Evolutionary conservation across 2,113 vertebrate genomes (phyloP).

Genomic region (Megalops atlanticus): DNA sequence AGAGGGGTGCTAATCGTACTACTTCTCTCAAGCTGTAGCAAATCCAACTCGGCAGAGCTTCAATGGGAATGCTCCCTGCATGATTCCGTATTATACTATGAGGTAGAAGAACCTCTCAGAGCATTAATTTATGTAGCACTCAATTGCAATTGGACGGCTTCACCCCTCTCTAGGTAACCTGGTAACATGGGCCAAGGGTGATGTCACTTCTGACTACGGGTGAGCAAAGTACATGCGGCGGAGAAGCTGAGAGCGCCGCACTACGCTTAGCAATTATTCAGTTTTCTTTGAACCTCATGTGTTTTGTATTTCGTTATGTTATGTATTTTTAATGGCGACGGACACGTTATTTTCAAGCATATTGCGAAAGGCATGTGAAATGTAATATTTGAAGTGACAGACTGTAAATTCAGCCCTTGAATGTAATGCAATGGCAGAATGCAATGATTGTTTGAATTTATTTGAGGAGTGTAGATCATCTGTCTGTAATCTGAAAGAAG

Average conservation of each 20-base stretch:
- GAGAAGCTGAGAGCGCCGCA: not conserved
- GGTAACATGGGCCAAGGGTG: constrained; percentile 54
- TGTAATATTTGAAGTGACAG: too few species aligned
- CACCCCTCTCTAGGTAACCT: constrained; percentile 53
- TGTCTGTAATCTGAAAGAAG: too few species aligned
- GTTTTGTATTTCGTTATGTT: not conserved
- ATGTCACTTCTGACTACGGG: constrained; percentile 50
- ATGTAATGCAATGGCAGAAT: too few species aligned
- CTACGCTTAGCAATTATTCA: not conserved
- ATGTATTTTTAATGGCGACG: not conserved
- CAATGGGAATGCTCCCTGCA: not conserved
- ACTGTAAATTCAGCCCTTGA: too few species aligned
- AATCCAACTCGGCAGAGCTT: not conserved
- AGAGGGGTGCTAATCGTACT: not conserved
- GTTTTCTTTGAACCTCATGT: not conserved
- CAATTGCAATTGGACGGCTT: constrained; percentile 52
- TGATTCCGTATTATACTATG: not conserved
- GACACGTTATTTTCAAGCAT: not conserved
- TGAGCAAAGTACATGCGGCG: not conserved
- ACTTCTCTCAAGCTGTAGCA: not conserved
- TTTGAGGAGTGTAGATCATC: too few species aligned
- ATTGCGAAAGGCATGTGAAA: not conserved
- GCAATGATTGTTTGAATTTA: too few species aligned
- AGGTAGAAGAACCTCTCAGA: constrained; percentile 2
- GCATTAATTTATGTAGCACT: constrained; percentile 8